A percentile compares a stretch with the other conserved stretches of the same genome.
phyloP scores from a whole-genome alignment of 2,113 vertebrate species.

The Rhegmatorhina hoffmannsi region DNA sequence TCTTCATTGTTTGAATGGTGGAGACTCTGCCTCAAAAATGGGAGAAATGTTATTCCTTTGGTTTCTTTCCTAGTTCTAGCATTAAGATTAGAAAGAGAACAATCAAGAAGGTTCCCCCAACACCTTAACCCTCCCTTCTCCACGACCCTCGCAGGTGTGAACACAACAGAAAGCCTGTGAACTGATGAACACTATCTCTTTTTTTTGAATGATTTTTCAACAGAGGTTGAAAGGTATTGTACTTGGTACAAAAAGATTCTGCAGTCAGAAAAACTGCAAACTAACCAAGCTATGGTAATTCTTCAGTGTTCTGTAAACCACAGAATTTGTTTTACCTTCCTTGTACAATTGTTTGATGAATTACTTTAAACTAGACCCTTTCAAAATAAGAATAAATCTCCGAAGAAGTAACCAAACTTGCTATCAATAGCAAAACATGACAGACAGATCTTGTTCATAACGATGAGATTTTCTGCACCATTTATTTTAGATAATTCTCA shows the following conservation, averaged over 20 bases:
- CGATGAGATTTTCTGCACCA: not conserved
- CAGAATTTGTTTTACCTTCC: not conserved
- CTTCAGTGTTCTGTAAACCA: not conserved
- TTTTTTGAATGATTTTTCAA: not conserved
- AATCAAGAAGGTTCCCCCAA: not conserved
- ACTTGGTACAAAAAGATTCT: not conserved
- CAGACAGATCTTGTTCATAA: not conserved
- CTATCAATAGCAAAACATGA: not conserved
- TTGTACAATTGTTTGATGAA: not conserved
- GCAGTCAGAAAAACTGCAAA: not conserved
- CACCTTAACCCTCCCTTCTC: not conserved
- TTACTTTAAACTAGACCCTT: not conserved
- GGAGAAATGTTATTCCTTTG: constrained; percentile 34
- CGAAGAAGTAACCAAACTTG: not conserved
- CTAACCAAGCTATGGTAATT: not conserved
- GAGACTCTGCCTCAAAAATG: constrained; percentile 46
- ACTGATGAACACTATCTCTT: not conserved
- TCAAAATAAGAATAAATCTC: not conserved
- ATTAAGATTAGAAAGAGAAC: constrained; percentile 17
- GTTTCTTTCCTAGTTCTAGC: constrained; percentile 8
- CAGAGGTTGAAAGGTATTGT: not conserved
- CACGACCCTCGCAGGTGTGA: not conserved
- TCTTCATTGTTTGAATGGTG: not conserved
- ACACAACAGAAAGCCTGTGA: not conserved
- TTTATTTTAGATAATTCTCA: not conserved